Conservation (phyloP, 92 coral and sea anemone species). For the Epizoanthus illoricatus region DNA sequence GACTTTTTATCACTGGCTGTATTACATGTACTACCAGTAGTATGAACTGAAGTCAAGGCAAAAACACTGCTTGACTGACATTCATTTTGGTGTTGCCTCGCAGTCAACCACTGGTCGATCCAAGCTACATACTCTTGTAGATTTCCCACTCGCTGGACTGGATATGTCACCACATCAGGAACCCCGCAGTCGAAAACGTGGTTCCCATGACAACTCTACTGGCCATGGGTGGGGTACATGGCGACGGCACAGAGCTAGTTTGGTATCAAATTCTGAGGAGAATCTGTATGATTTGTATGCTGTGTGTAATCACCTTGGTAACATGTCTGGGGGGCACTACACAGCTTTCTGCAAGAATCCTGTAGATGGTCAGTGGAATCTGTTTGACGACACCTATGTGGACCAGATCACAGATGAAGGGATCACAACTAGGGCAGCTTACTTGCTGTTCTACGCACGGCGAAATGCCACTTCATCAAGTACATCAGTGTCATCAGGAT, state of each 20-base stretch:
- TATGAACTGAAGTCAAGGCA: no score
- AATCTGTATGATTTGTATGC: conserved; percentile 85
- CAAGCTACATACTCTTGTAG: conserved; percentile 85
- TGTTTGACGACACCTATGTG: conserved; percentile 87
- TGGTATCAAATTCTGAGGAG: conserved; percentile 60
- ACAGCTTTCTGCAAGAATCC: conserved; percentile 93
- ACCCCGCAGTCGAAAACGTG: conserved; percentile 65
- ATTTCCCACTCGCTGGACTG: conserved; percentile 72
- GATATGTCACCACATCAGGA: conserved; percentile 86
- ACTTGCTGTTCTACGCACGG: conserved; percentile 85
- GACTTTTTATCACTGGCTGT: no score
- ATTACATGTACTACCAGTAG: no score
- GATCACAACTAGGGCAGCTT: conserved; percentile 78
- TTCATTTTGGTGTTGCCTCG: neutral
- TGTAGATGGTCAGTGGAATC: conserved; percentile 75
- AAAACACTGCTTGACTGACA: neutral
- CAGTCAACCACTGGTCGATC: conserved; percentile 83
- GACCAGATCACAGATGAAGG: conserved; percentile 49
- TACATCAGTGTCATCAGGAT: conserved; percentile 66
- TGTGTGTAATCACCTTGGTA: conserved; percentile 92
- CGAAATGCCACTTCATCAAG: conserved; percentile 68
- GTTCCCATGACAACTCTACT: conserved; percentile 43
- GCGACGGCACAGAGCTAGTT: conserved; percentile 61
- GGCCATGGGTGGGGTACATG: conserved; percentile 64
- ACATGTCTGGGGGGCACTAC: conserved; percentile 94